phyloP scores from a whole-genome alignment of 2,113 vertebrate genomes.

The Pachypanchax playfairii region DNA sequence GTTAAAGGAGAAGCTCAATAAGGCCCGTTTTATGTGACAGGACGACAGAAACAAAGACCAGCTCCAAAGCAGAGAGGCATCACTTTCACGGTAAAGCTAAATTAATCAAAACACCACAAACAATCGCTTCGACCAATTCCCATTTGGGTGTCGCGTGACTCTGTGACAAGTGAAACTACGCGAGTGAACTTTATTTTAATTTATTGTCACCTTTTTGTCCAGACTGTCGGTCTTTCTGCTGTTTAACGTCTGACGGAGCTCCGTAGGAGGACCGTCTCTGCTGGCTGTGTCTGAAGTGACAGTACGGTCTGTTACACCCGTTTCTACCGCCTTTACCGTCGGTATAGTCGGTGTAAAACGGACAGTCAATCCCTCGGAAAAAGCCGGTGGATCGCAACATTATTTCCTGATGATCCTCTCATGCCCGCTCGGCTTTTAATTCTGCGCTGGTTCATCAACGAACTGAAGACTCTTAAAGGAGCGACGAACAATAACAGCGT shows the following conservation, averaged over 20 bases:
- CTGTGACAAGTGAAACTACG: not conserved
- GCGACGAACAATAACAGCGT: slow-evolving; percentile 77
- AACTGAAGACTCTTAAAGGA: slow-evolving; percentile 25
- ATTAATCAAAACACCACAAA: too few species aligned
- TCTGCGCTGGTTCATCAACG: slow-evolving; percentile 2
- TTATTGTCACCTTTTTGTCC: slow-evolving; percentile 64
- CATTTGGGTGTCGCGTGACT: too few species aligned
- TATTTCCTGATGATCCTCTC: slow-evolving; percentile 61
- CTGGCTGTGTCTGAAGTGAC: slow-evolving; percentile 91
- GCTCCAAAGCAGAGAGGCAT: too few species aligned
- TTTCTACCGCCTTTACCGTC: slow-evolving; percentile 71
- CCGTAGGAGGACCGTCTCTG: slow-evolving; percentile 74
- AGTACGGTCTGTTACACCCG: slow-evolving; percentile 87
- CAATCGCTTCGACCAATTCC: too few species aligned
- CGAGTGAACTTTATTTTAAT: not conserved
- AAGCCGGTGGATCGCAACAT: slow-evolving; percentile 93
- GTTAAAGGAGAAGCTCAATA: too few species aligned
- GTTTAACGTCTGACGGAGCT: slow-evolving; percentile 58
- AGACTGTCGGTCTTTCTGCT: slow-evolving; percentile 48
- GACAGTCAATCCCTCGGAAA: slow-evolving; percentile 93
- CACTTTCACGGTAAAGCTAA: too few species aligned
- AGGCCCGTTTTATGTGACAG: too few species aligned
- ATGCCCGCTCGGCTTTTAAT: slow-evolving; percentile 61
- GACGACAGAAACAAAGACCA: too few species aligned
- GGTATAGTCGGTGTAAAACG: slow-evolving; percentile 77